Percentiles rank a stretch among this genome's conserved stretches.
phyloP scores from a whole-genome alignment of 2,113 vertebrate genomes.

The Scomber japonicus region DNA sequence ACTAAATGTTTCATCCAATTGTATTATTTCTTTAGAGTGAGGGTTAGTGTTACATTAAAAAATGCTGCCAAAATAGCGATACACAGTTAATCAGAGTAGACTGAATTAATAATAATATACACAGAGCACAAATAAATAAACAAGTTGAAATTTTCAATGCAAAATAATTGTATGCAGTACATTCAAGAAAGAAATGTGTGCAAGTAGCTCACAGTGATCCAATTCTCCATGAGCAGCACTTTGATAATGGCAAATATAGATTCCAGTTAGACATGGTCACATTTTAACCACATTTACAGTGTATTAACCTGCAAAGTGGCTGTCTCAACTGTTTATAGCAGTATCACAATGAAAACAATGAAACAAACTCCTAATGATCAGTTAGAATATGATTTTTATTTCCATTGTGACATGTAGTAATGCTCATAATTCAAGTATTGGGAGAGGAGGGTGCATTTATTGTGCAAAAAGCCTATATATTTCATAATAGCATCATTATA shows the following conservation, averaged over 20 bases:
- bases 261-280: not conserved
- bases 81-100: no score
- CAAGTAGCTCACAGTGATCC: not conserved
- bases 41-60: no score
- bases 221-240: not conserved
- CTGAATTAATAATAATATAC: no score
- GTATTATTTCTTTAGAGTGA: no score
- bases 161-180: not conserved
- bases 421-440: no score
- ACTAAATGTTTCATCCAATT: no score
- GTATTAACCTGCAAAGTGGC: no score
- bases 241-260: not conserved
- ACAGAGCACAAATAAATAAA: not conserved
- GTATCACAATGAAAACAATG: not conserved
- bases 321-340: not conserved
- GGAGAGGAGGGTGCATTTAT: no score
- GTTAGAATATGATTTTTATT: no score
- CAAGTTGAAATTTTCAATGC: not conserved
- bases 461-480: not conserved
- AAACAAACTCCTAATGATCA: not conserved
- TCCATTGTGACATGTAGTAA: not conserved
- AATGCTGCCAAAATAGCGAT: no score
- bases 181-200: not conserved
- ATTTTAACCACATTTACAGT: not conserved
- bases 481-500: not conserved